Conservation (phyloP, 1,140 invertebrate species). For the Leptonema lineaticorne region DNA sequence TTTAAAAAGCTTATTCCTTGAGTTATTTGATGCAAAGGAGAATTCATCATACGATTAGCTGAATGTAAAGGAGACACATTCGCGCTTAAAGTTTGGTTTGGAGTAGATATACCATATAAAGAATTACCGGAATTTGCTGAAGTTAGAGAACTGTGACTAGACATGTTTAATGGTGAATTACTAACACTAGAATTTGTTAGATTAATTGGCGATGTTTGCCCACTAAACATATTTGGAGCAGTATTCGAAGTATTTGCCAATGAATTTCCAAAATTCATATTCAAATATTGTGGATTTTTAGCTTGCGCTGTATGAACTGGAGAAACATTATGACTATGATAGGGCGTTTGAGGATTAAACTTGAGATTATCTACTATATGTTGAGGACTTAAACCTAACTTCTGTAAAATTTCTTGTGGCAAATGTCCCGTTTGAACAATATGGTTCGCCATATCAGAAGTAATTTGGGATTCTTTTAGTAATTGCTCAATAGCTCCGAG, state of each 20-base stretch:
- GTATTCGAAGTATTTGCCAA: slow-evolving; percentile 43
- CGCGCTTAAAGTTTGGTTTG: slow-evolving; percentile 32
- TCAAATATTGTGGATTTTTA: slow-evolving; percentile 26
- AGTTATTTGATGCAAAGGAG: slow-evolving; percentile 51
- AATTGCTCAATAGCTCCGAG: slow-evolving; percentile 48
- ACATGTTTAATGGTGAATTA: slow-evolving; percentile 34
- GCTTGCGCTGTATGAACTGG: slow-evolving; percentile 27
- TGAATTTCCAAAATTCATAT: slow-evolving; percentile 7
- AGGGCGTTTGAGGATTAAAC: slow-evolving; percentile 26
- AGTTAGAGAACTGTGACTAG: slow-evolving; percentile 23
- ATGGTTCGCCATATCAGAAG: slow-evolving; percentile 48
- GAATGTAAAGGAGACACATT: slow-evolving; percentile 36
- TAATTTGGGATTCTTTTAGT: slow-evolving; percentile 50
- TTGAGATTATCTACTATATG: slow-evolving; percentile 37
- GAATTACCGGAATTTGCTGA: slow-evolving; percentile 31
- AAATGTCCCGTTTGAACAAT: slow-evolving; percentile 50
- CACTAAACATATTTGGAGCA: slow-evolving; percentile 18
- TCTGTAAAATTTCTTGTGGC: slow-evolving; percentile 50
- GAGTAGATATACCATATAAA: slow-evolving; percentile 23
- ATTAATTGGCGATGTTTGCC: slow-evolving; percentile 33
- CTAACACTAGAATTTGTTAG: slow-evolving; percentile 29
- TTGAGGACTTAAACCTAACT: slow-evolving; percentile 45
- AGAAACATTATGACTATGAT: slow-evolving; percentile 36
- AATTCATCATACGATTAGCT: slow-evolving; percentile 28
- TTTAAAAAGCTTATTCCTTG: slow-evolving; percentile 63